A percentile compares a stretch with the other conserved stretches of the same genome.
phyloP scores from a whole-genome alignment of 2,888 invertebrate species.

The Tipula vernalis region DNA sequence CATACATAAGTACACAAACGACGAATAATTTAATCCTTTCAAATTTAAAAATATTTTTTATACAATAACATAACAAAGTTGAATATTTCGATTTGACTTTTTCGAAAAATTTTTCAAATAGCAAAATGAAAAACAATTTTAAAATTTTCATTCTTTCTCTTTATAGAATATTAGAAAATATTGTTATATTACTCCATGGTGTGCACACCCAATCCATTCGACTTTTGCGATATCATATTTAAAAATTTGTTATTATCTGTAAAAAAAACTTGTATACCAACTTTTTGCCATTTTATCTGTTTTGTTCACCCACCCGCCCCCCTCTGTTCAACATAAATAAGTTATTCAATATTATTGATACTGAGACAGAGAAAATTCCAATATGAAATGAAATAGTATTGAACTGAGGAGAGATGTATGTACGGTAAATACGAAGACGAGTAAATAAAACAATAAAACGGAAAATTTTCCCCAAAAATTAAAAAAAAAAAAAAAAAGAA shows the following conservation, averaged over 20 bases:
- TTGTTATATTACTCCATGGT: background rate
- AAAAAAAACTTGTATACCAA: background rate
- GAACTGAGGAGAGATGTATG: background rate
- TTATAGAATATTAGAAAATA: background rate
- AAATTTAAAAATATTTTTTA: background rate
- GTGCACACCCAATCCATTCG: background rate
- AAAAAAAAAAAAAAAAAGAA: background rate
- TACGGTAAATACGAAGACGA: background rate
- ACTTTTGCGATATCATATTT: background rate
- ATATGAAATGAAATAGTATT: background rate
- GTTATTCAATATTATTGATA: background rate
- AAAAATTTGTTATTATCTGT: background rate
- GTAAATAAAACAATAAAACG: background rate
- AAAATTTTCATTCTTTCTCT: background rate
- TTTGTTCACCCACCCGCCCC: background rate
- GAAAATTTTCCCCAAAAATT: background rate
- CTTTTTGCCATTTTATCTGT: background rate
- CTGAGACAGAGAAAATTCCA: background rate
- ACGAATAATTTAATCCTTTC: background rate
- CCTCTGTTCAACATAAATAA: background rate
- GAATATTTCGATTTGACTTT: background rate
- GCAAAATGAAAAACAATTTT: background rate
- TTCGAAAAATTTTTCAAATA: background rate
- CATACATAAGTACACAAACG: background rate
- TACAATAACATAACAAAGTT: background rate